Conservation (phyloP, 2,797 vertebrate genomes). For the Gallinago solitaria region DNA sequence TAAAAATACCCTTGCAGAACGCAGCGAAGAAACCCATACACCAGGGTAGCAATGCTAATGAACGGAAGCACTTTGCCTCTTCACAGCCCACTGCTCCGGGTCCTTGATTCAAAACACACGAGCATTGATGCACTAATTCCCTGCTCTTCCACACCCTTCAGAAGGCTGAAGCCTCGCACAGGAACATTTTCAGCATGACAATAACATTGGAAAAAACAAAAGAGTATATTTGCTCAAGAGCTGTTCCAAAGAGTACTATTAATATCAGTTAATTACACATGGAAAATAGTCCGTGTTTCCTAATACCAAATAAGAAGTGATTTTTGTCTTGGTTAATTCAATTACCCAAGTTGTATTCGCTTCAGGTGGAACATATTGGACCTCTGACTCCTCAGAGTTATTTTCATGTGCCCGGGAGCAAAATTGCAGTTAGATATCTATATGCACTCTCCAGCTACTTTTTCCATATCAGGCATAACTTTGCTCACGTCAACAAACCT, state of each 20-base stretch:
- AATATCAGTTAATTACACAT: not conserved
- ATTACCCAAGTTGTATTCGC: not conserved
- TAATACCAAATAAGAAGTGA: not conserved
- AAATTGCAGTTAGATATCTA: not conserved
- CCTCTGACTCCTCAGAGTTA: constrained; percentile 14
- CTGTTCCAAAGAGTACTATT: not conserved
- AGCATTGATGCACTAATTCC: not conserved
- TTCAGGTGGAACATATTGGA: not conserved
- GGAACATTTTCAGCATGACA: not conserved
- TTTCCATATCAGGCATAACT: not conserved
- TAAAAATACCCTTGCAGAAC: not conserved
- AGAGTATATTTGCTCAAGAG: not conserved
- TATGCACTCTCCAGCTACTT: not conserved
- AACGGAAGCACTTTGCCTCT: not conserved
- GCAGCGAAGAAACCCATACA: not conserved
- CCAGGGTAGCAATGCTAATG: not conserved
- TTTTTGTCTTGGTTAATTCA: not conserved
- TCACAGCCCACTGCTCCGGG: not conserved
- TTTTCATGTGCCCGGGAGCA: constrained; percentile 23
- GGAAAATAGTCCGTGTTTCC: not conserved
- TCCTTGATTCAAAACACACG: not conserved
- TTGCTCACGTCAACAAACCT: not conserved
- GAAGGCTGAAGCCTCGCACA: not conserved
- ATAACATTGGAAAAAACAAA: not conserved
- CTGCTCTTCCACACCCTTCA: not conserved